Conservation (phyloP, 2,888 invertebrate species). For the Tetragonisca angustula region DNA sequence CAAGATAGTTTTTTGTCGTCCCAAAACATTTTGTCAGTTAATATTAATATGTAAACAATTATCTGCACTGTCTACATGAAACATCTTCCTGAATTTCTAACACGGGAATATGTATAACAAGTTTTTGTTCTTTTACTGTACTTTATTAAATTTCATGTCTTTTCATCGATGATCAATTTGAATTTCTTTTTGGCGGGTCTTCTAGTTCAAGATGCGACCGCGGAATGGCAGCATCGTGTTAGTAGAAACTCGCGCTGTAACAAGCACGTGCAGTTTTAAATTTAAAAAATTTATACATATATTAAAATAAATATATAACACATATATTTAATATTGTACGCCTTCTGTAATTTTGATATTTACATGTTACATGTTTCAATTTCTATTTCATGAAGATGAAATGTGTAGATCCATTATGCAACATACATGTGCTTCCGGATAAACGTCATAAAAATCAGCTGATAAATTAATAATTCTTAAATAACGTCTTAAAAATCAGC, state of each 20-base stretch:
- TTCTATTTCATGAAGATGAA: background rate
- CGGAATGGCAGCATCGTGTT: background rate
- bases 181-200: constrained; percentile 1
- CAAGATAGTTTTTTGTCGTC: constrained; percentile 2
- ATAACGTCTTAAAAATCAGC: background rate
- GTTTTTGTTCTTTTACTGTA: background rate
- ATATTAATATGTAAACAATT: background rate
- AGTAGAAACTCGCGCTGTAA: background rate
- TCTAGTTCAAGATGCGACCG: background rate
- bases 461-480: constrained; percentile 6
- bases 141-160: background rate
- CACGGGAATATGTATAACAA: background rate
- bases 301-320: background rate
- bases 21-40: background rate
- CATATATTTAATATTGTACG: background rate
- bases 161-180: background rate
- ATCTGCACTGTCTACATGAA: background rate
- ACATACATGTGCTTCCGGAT: constrained; percentile 3
- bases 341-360: background rate
- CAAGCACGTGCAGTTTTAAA: constrained; percentile 12
- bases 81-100: background rate
- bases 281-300: background rate
- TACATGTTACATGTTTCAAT: background rate
- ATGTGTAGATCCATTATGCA: background rate
- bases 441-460: constrained; percentile 34